Percentiles rank a stretch among this genome's conserved stretches.
Evolutionary conservation across 2,113 vertebrate genomes (phyloP).

Genomic region (Galemys pyrenaicus): DNA sequence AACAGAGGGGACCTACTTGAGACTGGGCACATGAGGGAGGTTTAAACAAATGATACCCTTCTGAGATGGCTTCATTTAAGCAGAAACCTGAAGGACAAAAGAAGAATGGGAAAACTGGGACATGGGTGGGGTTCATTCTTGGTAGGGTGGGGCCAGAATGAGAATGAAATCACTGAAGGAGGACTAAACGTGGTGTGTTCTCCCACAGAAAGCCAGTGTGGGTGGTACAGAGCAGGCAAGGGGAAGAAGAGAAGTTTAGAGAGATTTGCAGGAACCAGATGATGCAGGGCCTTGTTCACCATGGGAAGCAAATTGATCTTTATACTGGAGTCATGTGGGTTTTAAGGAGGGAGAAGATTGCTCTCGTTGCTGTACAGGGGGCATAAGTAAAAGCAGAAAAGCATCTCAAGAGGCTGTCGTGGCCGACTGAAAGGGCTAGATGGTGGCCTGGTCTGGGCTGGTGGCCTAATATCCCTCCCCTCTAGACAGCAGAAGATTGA

Average conservation of each 20-base stretch:
- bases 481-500: background rate
- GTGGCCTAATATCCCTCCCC: background rate
- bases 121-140: background rate
- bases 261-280: background rate
- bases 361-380: background rate
- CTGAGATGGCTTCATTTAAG: constrained; percentile 4
- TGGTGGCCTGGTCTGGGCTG: background rate
- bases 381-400: background rate
- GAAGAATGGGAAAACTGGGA: background rate
- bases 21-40: background rate
- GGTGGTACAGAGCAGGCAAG: background rate
- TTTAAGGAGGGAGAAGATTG: background rate
- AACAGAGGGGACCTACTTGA: background rate
- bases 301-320: background rate
- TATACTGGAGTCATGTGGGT: background rate
- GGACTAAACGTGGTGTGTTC: background rate
- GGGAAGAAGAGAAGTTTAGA: background rate
- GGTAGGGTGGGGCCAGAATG: background rate
- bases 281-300: background rate
- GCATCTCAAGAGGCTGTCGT: background rate
- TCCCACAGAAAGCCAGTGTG: background rate
- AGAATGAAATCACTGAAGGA: background rate
- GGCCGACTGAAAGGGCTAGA: background rate
- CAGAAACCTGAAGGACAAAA: constrained; percentile 5
- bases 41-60: background rate